Percentiles rank a stretch among this genome's conserved stretches.
phyloP scores from a whole-genome alignment of 2,113 vertebrate genomes.

The Etheostoma spectabile region DNA sequence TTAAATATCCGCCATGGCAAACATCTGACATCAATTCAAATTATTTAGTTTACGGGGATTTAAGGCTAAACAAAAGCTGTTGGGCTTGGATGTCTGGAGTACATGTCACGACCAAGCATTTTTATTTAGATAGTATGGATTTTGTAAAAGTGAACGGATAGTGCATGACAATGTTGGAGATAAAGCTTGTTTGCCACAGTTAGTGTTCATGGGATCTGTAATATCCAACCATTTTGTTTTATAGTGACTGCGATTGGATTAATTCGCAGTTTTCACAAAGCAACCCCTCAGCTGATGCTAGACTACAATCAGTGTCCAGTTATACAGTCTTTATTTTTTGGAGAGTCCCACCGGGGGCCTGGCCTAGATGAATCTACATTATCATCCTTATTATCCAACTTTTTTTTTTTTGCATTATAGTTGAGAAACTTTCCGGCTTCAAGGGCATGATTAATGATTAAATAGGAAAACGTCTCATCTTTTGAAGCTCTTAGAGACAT shows the following conservation, averaged over 20 bases:
- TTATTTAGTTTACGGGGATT: slow-evolving; percentile 50
- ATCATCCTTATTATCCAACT: slow-evolving; percentile 56
- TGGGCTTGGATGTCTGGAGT: slow-evolving; percentile 21
- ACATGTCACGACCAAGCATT: slow-evolving; percentile 26
- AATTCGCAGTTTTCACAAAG: slow-evolving; percentile 39
- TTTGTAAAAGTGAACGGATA: slow-evolving; percentile 20
- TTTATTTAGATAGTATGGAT: slow-evolving; percentile 41
- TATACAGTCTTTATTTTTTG: slow-evolving; percentile 51
- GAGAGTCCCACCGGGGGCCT: slow-evolving; percentile 52
- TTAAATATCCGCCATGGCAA: slow-evolving; percentile 41
- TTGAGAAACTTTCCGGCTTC: slow-evolving; percentile 63
- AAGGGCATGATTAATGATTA: slow-evolving; percentile 80
- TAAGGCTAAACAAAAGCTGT: slow-evolving; percentile 50
- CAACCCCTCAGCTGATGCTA: slow-evolving; percentile 46
- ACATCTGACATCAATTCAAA: slow-evolving; percentile 56
- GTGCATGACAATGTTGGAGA: slow-evolving; percentile 15
- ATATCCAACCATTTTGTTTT: slow-evolving; percentile 57
- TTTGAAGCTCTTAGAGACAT: slow-evolving; percentile 65
- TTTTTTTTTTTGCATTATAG: slow-evolving; percentile 59
- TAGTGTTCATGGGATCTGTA: slow-evolving; percentile 48
- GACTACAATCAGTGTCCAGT: slow-evolving; percentile 42
- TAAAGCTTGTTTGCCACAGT: slow-evolving; percentile 31
- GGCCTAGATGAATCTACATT: slow-evolving; percentile 67
- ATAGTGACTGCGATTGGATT: slow-evolving; percentile 34
- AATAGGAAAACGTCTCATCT: slow-evolving; percentile 69